These are phyloP conservation scores for Nilaparvata lugens DNA, from an alignment of 1,140 invertebrate species.

Conservation along the genomic window DNA sequence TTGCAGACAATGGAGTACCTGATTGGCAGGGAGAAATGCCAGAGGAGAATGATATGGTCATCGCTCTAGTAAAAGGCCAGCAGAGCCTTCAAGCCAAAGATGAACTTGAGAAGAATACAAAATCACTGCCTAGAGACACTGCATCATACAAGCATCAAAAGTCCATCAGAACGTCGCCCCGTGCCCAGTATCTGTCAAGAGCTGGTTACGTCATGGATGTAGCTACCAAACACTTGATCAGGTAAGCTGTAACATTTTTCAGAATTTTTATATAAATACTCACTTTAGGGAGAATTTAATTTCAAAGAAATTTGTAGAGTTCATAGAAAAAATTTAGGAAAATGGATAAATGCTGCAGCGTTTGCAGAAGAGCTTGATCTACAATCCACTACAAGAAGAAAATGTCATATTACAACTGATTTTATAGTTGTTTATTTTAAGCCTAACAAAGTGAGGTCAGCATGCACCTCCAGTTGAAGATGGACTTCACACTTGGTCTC, in stretches of 20 bases:
- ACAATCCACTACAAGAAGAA: too few species aligned
- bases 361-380: too few species aligned
- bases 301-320: too few species aligned
- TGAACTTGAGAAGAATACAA: constrained; percentile 38
- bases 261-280: too few species aligned
- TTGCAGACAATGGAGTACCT: not conserved
- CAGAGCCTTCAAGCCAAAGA: constrained; percentile 43
- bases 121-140: constrained; percentile 41
- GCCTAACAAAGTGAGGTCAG: too few species aligned
- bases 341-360: too few species aligned
- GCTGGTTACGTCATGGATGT: constrained; percentile 53
- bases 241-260: constrained; percentile 16
- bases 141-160: constrained; percentile 58
- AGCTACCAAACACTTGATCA: constrained; percentile 47
- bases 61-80: constrained; percentile 43
- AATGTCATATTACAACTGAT: too few species aligned
- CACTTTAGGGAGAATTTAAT: too few species aligned
- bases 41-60: constrained; percentile 30
- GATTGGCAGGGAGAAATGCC: constrained; percentile 25
- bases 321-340: too few species aligned
- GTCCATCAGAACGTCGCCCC: constrained; percentile 47
- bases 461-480: too few species aligned
- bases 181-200: constrained; percentile 47
- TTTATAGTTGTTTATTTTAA: too few species aligned
- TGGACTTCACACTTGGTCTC: too few species aligned